These are phyloP conservation scores for Chelonus formosanus DNA, from an alignment of 2,888 invertebrate species.

Conservation along the genomic window DNA sequence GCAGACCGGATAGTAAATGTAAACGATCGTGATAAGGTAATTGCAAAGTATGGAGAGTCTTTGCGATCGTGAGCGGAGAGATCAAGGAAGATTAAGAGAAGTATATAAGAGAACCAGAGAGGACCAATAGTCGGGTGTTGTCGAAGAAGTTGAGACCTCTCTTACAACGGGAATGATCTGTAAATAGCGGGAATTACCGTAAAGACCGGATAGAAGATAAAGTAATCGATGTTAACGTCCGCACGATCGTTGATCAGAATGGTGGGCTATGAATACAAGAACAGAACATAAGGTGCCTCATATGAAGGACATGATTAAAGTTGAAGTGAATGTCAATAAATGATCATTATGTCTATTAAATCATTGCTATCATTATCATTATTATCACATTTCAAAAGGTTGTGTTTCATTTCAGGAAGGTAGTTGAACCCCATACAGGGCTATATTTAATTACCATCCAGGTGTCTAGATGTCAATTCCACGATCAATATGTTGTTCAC, in stretches of 20 bases:
- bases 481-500: too few relatives aligned
- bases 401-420: too few relatives aligned
- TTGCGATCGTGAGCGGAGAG: slow-evolving; percentile 12
- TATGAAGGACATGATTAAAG: not conserved
- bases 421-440: too few relatives aligned
- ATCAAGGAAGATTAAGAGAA: slow-evolving; percentile 24
- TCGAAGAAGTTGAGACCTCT: slow-evolving; percentile 18
- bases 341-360: slow-evolving; percentile 1
- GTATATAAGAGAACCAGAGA: slow-evolving; percentile 4
- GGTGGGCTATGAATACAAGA: not conserved
- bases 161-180: slow-evolving; percentile 43
- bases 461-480: too few relatives aligned
- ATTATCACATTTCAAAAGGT: not conserved
- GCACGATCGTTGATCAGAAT: slow-evolving; percentile 36
- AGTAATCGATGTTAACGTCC: slow-evolving; percentile 42
- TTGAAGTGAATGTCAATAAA: slow-evolving; percentile 13
- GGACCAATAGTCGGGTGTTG: slow-evolving; percentile 1
- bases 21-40: slow-evolving; percentile 46
- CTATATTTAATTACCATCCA: too few relatives aligned
- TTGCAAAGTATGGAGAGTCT: slow-evolving; percentile 35
- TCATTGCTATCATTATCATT: not conserved
- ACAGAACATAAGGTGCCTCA: too few relatives aligned
- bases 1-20: slow-evolving; percentile 35
- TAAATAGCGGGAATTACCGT: slow-evolving; percentile 49
- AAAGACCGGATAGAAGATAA: slow-evolving; percentile 47